Evolutionary conservation across 2,113 vertebrate species (phyloP), one percentile per base, ranked within the genome.

Genomic region (Dermatemys mawii): DNA sequence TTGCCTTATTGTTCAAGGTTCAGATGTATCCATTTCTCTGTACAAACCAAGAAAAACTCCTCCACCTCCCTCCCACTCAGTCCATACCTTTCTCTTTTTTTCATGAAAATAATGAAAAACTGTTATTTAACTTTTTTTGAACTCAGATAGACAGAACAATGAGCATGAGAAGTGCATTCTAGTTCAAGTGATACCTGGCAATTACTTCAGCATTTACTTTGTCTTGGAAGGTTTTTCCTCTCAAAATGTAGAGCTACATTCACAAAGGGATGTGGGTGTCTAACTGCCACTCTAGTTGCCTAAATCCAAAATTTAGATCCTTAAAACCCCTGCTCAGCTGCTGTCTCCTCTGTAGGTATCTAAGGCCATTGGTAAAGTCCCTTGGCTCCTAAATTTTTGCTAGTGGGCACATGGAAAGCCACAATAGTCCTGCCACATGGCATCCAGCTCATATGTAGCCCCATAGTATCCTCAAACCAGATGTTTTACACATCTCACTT

Each of bases 1-100:
- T 81, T 90, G 27, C 60, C 46, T 87, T 84, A 29, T 87, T 90
- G 78, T 79, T 86, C 78, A 86, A 88, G 6, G 44, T 86, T 92
- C 48, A 93, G 22, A 87, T 86, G 13, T 83, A 49, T 83, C 88
- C 84, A 85, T 92, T 92, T 92, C n/a, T 38, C 78, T 87, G 51
- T 16, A 54, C 2, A 83, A 95, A 10, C 16, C 19, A 83, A 78
- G 46, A 4, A 75, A 90, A 81, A 22, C 9, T 73, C 67, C 76
- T 78, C n/a, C 41, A 91, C 35, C 27, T 91, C n/a, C 32, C 21
- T 21, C 46, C 53, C 50, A 26, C 35, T 81, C 27, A 83, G 6
- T 63, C 38, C 60, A 44, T 24, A 60, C 3, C 50, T 70, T 90
- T 81, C 32, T 83, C 29, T 73, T 90, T 83, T 76, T 26, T 48